A percentile compares a stretch with the other conserved stretches of the same genome.
Evolutionary conservation across 2,888 invertebrate species (phyloP).

Genomic region (Ecliptopera silaceata): DNA sequence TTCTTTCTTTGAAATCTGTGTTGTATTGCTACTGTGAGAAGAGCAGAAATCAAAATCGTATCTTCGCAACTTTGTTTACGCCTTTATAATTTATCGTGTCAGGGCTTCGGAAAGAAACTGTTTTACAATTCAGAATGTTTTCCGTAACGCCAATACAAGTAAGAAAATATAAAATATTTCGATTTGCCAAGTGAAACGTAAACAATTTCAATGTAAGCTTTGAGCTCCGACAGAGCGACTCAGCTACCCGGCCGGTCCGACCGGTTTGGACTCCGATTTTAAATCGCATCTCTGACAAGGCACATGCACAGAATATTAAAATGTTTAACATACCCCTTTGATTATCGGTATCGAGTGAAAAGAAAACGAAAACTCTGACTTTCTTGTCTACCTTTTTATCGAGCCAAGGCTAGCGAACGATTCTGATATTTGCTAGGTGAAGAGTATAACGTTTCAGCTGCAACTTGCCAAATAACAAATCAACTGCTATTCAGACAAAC

Average conservation of each 20-base stretch:
- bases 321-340: background rate
- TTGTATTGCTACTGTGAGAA: no score
- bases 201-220: slow-evolving; percentile 68
- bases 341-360: background rate
- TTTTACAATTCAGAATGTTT: no score
- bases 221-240: slow-evolving; percentile 58
- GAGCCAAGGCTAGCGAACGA: slow-evolving; percentile 18
- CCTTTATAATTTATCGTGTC: no score
- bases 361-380: background rate
- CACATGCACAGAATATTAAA: slow-evolving; percentile 54
- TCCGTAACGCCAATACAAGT: background rate
- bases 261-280: slow-evolving; percentile 77
- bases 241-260: slow-evolving; percentile 60
- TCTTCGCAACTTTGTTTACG: no score
- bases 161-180: slow-evolving; percentile 36
- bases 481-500: background rate
- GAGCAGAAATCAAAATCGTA: no score
- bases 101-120: no score
- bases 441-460: background rate
- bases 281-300: slow-evolving; percentile 77
- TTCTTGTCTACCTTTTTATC: slow-evolving; percentile 16
- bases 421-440: background rate
- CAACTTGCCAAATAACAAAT: background rate
- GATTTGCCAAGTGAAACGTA: slow-evolving; percentile 62
- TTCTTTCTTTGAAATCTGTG: no score